phyloP scores from a whole-genome alignment of 2,797 vertebrate genomes.

The Aulostomus chinensis region DNA sequence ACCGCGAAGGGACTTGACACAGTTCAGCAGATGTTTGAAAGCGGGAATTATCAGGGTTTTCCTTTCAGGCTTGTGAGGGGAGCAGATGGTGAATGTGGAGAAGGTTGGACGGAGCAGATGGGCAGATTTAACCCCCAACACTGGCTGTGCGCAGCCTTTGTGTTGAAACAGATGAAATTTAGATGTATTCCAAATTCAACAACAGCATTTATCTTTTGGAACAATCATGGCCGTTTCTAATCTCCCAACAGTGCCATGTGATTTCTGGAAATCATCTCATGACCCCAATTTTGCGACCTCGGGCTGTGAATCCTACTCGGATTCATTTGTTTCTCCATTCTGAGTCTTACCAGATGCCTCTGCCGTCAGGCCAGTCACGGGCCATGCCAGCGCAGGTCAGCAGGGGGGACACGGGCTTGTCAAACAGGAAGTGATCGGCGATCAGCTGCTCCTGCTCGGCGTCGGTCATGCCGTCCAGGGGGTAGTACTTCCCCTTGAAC shows the following conservation, averaged over 20 bases:
- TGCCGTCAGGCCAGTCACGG: slow-evolving; percentile 94
- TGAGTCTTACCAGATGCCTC: slow-evolving; percentile 92
- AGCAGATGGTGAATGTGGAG: slow-evolving; percentile 6
- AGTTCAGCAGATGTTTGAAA: slow-evolving; percentile 21
- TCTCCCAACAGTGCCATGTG: too few relatives aligned
- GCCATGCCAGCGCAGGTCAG: slow-evolving; percentile 94
- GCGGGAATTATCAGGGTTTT: slow-evolving; percentile 6
- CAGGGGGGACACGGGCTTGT: slow-evolving; percentile 96
- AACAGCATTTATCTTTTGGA: too few relatives aligned
- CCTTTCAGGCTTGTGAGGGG: not conserved
- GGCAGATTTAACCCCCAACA: not conserved
- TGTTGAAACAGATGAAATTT: too few relatives aligned
- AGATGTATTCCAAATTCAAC: too few relatives aligned
- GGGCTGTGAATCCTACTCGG: too few relatives aligned
- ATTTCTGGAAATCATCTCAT: too few relatives aligned
- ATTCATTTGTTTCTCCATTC: too few relatives aligned
- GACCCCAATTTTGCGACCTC: too few relatives aligned
- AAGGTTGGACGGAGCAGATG: slow-evolving; percentile 2
- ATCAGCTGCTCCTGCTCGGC: slow-evolving; percentile 96
- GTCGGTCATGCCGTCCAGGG: slow-evolving; percentile 90
- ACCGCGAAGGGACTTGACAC: too few relatives aligned
- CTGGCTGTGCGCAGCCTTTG: too few relatives aligned
- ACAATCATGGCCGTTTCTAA: too few relatives aligned
- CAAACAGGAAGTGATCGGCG: slow-evolving; percentile 95
- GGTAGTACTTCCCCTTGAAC: slow-evolving; percentile 94